Evolutionary conservation across 2,113 vertebrate species (phyloP).

Genomic region (Sciurus niger): DNA sequence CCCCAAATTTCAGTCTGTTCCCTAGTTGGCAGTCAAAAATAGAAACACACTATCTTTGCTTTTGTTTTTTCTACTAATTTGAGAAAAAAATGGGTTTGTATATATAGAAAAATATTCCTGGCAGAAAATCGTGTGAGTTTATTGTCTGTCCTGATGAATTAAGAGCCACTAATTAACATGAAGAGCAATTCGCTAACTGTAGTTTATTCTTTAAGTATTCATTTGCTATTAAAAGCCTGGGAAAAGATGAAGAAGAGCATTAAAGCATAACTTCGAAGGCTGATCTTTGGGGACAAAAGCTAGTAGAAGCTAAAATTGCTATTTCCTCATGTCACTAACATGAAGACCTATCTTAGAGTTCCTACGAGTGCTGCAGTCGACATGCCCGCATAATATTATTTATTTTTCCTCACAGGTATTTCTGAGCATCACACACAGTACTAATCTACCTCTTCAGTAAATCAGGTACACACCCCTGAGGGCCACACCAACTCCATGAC

Average conservation of each 20-base stretch:
- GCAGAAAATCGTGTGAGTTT: constrained; percentile 55
- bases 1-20: constrained; percentile 46
- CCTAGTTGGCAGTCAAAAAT: constrained; percentile 6
- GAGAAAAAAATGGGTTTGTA: constrained; percentile 14
- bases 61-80: constrained; percentile 46
- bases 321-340: constrained; percentile 40
- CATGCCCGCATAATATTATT: neutral
- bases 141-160: constrained; percentile 66
- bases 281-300: constrained; percentile 61
- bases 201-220: constrained; percentile 57
- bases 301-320: constrained; percentile 63
- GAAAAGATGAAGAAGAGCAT: constrained; percentile 55
- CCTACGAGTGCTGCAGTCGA: constrained; percentile 43
- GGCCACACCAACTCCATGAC: neutral
- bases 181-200: constrained; percentile 62
- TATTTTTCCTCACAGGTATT: constrained; percentile 45
- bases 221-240: constrained; percentile 59
- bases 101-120: constrained; percentile 30
- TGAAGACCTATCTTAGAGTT: constrained; percentile 30
- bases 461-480: neutral
- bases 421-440: neutral
- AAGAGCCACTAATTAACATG: constrained; percentile 63
- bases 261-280: constrained; percentile 70
- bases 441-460: neutral
- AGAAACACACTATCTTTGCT: neutral